These are phyloP conservation scores for Cataglyphis albicans DNA, from an alignment of 2,888 invertebrate species.

Conservation along the genomic window DNA sequence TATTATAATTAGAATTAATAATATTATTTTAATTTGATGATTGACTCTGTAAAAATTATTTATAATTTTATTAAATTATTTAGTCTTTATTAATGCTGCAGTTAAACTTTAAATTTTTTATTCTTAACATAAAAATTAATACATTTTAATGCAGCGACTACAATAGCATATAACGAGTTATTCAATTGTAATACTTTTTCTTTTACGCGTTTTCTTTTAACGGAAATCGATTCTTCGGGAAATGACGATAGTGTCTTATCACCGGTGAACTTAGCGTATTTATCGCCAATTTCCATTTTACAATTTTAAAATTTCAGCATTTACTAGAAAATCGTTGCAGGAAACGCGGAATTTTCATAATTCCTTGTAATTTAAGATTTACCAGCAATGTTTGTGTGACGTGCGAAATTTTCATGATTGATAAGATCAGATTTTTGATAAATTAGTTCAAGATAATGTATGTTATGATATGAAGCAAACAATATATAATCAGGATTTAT, in stretches of 20 bases:
- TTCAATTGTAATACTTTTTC: constrained; percentile 12
- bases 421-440: not conserved
- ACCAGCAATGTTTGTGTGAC: not conserved
- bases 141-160: not conserved
- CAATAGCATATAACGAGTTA: not conserved
- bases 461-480: not conserved
- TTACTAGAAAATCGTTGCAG: not conserved
- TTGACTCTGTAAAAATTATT: not conserved
- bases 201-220: not conserved
- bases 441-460: not conserved
- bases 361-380: not conserved
- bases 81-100: not conserved
- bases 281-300: constrained; percentile 5
- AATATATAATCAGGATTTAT: not conserved
- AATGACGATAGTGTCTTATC: constrained; percentile 8
- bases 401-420: not conserved
- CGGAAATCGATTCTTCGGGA: constrained; percentile 41
- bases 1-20: not conserved
- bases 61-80: not conserved
- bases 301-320: not conserved
- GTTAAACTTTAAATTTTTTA: not conserved
- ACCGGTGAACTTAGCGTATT: constrained; percentile 3
- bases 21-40: not conserved
- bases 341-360: not conserved
- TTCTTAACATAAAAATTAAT: not conserved